These are phyloP conservation scores for Pachyrhynchus sulphureomaculatus DNA, from an alignment of 1,140 invertebrate species.

Conservation along the genomic window DNA sequence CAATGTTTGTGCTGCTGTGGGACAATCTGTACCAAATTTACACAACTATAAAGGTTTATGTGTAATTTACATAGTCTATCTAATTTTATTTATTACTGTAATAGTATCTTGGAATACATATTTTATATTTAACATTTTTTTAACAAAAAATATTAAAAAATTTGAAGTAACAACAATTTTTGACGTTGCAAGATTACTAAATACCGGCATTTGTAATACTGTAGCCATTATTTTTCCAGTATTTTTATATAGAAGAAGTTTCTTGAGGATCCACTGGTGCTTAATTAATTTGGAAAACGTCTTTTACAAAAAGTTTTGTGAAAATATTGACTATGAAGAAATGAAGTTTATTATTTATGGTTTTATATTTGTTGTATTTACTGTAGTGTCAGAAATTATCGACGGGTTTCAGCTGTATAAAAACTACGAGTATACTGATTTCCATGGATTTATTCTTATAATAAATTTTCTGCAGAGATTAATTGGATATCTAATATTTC, in stretches of 20 bases:
- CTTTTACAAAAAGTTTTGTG: background rate
- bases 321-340: background rate
- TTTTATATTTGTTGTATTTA: too few relatives aligned
- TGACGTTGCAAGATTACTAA: background rate
- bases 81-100: background rate
- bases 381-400: too few relatives aligned
- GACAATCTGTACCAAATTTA: constrained; percentile 13
- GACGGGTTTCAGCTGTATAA: too few relatives aligned
- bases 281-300: background rate
- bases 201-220: background rate
- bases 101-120: background rate
- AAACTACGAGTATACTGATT: too few relatives aligned
- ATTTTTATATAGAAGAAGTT: constrained; percentile 6
- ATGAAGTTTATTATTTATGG: too few relatives aligned
- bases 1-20: background rate
- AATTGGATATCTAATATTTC: background rate
- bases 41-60: constrained; percentile 4
- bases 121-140: background rate
- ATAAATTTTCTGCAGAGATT: background rate
- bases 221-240: background rate
- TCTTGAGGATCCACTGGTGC: background rate
- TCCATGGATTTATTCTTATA: too few relatives aligned
- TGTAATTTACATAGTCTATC: constrained; percentile 12
- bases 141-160: background rate
- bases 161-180: background rate